Conservation (phyloP, 2,797 vertebrate genomes). For the Tenualosa thibaudeaui region DNA sequence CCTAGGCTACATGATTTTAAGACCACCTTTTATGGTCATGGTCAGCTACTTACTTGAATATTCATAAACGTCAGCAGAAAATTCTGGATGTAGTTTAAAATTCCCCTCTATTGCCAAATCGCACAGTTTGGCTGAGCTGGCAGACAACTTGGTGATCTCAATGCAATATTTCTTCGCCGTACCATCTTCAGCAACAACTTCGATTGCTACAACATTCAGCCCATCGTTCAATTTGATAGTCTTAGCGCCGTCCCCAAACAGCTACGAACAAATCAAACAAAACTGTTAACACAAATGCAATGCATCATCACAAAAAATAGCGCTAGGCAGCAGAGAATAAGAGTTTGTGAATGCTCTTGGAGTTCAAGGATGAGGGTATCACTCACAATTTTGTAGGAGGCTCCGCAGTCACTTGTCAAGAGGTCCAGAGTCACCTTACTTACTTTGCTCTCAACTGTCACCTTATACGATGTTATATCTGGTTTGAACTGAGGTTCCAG, state of each 20-base stretch:
- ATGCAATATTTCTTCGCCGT: conserved; percentile 66
- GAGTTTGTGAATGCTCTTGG: too few species aligned
- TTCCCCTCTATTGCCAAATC: conserved; percentile 57
- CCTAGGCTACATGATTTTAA: background rate
- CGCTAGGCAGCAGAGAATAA: background rate
- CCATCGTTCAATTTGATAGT: conserved; percentile 60
- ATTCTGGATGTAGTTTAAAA: conserved; percentile 57
- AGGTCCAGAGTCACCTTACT: conserved; percentile 55
- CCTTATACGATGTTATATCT: conserved; percentile 57
- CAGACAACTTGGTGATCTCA: conserved; percentile 64
- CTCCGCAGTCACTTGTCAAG: conserved; percentile 62
- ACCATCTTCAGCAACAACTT: conserved; percentile 73
- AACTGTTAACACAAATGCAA: background rate
- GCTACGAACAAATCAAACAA: conserved; percentile 51
- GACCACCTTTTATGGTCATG: background rate
- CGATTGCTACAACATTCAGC: conserved; percentile 61
- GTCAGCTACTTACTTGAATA: conserved; percentile 62
- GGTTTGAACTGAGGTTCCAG: conserved; percentile 63
- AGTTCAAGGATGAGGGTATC: background rate
- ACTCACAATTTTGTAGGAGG: conserved; percentile 66
- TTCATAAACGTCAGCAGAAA: conserved; percentile 54
- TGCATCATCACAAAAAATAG: background rate
- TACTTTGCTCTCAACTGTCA: conserved; percentile 60
- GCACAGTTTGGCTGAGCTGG: conserved; percentile 60
- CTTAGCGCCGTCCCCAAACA: conserved; percentile 60